A percentile compares a stretch with the other conserved stretches of the same genome.
These are phyloP conservation scores for Lasioglossum marginatum DNA, from an alignment of 2,888 invertebrate genomes.

Conservation along the genomic window DNA sequence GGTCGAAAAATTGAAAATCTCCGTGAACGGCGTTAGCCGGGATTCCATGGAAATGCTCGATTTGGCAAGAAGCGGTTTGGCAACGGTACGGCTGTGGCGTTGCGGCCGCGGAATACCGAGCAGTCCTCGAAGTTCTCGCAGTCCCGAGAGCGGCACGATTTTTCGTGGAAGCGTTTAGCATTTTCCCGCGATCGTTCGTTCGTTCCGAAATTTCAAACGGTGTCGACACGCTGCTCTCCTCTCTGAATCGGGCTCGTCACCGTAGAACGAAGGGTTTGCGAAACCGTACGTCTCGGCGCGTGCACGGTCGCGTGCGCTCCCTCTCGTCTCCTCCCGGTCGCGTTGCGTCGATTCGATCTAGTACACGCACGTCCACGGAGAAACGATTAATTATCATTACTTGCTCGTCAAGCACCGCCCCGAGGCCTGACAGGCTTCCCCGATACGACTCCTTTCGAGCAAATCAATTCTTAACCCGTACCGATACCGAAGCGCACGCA, in stretches of 20 bases:
- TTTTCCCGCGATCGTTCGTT: conserved; percentile 52
- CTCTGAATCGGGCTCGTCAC: background rate
- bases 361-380: conserved; percentile 43
- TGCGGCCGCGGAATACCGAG: conserved; percentile 57
- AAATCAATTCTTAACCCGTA: conserved; percentile 41
- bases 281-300: background rate
- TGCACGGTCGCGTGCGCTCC: conserved; percentile 2
- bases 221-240: conserved; percentile 3
- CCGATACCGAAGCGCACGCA: conserved; percentile 16
- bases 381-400: conserved; percentile 62
- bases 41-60: conserved; percentile 20
- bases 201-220: conserved; percentile 36
- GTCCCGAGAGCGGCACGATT: conserved; percentile 26
- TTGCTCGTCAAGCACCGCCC: conserved; percentile 47
- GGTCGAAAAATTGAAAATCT: conserved; percentile 27
- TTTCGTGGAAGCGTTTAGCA: conserved; percentile 67
- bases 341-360: conserved; percentile 38
- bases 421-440: conserved; percentile 42
- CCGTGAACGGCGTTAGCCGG: background rate
- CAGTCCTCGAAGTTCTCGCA: background rate
- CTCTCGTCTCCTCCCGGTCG: background rate
- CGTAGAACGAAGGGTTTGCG: background rate
- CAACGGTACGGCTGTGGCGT: conserved; percentile 35
- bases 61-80: conserved; percentile 46
- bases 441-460: conserved; percentile 36